phyloP scores from a whole-genome alignment of 30 jellyfish, hydroid and myxozoan species.

The Hydra vulgaris region DNA sequence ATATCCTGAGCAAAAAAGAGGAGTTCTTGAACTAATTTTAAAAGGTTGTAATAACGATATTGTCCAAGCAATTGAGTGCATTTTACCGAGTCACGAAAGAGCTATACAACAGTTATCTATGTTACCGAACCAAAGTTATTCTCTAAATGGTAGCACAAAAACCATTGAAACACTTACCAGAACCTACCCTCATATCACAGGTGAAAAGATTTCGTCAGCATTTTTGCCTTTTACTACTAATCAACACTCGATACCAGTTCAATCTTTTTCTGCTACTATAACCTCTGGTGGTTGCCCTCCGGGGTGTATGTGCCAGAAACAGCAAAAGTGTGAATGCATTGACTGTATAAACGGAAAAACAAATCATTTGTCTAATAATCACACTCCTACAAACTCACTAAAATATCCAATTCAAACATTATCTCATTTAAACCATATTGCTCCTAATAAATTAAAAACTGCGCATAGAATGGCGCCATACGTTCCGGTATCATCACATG shows the following conservation, averaged over 20 bases:
- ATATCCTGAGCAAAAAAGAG: conserved; percentile 93
- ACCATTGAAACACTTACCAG: conserved; percentile 10
- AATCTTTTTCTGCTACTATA: conserved; percentile 45
- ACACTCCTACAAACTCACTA: conserved; percentile 12
- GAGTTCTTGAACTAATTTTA: conserved; percentile 78
- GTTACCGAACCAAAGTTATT: conserved; percentile 72
- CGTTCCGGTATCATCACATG: conserved; percentile 97
- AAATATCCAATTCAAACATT: conserved; percentile 4
- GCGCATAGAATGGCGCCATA: conserved; percentile 81
- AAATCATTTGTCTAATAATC: background rate
- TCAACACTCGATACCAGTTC: conserved; percentile 45
- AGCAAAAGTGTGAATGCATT: conserved; percentile 73
- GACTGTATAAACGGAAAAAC: conserved; percentile 48
- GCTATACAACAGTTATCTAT: conserved; percentile 85
- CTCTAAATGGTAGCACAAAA: conserved; percentile 10
- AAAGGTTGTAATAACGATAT: conserved; percentile 95
- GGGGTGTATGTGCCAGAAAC: conserved; percentile 91
- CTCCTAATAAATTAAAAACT: conserved; percentile 41
- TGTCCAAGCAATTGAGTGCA: conserved; percentile 96
- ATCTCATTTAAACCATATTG: conserved; percentile 27
- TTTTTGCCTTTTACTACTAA: conserved; percentile 74
- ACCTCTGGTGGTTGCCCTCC: conserved; percentile 90
- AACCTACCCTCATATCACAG: conserved; percentile 19
- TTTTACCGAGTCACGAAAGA: conserved; percentile 94
- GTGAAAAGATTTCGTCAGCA: conserved; percentile 66